A percentile compares a stretch with the other conserved stretches of the same genome.
These are phyloP conservation scores for Incurvaria masculella DNA, from an alignment of 2,888 invertebrate genomes.

Conservation along the genomic window DNA sequence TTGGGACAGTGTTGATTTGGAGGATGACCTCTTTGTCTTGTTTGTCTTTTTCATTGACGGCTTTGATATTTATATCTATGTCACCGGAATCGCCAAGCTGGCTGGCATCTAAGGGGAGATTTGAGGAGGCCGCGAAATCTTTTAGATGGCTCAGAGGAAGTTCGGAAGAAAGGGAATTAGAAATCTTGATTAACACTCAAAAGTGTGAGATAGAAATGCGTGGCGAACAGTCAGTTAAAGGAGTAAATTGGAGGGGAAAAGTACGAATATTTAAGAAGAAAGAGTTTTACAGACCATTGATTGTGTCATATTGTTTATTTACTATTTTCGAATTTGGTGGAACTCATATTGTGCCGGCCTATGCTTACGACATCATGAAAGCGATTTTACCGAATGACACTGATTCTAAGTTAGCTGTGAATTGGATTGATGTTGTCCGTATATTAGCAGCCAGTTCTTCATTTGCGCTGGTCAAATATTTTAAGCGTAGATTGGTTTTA, in stretches of 20 bases:
- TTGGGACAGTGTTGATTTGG: conserved; percentile 53
- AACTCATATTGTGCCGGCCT: conserved; percentile 20
- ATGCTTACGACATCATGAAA: conserved; percentile 17
- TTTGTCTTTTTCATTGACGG: conserved; percentile 30
- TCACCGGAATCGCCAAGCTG: conserved; percentile 58
- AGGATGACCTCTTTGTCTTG: conserved; percentile 37
- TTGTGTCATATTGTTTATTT: conserved; percentile 23
- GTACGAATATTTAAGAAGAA: conserved; percentile 16
- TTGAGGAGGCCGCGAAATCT: conserved; percentile 41
- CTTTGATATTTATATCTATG: conserved; percentile 20
- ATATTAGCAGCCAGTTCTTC: not conserved
- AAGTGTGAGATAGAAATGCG: conserved; percentile 6
- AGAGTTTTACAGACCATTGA: conserved; percentile 23
- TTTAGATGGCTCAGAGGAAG: conserved; percentile 46
- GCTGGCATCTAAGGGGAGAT: conserved; percentile 45
- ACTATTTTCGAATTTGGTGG: conserved; percentile 21
- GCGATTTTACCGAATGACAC: conserved; percentile 15
- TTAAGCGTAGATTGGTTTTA: conserved; percentile 1
- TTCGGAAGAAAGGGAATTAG: conserved; percentile 30
- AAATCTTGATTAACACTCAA: conserved; percentile 19
- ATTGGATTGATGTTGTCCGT: conserved; percentile 15
- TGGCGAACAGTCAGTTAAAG: conserved; percentile 7
- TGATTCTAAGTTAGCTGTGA: conserved; percentile 15
- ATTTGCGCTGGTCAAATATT: not conserved
- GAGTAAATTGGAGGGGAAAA: not conserved